Percentiles rank a stretch among this genome's conserved stretches.
phyloP scores from a whole-genome alignment of 2,113 vertebrate species.

The Tragulus kanchil region DNA sequence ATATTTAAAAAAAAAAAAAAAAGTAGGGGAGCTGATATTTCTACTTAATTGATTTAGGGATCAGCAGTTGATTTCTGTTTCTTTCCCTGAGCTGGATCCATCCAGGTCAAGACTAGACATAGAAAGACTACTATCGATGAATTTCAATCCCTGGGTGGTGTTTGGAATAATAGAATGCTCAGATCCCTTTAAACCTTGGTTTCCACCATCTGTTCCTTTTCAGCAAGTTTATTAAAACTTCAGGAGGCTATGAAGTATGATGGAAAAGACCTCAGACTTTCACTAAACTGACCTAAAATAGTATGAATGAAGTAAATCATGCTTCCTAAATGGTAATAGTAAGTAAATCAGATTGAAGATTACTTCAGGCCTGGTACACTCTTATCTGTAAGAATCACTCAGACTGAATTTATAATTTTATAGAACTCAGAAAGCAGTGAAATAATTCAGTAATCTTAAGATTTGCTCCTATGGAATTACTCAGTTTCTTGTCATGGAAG shows the following conservation, averaged over 20 bases:
- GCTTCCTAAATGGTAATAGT: slow-evolving; percentile 31
- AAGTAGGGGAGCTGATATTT: background rate
- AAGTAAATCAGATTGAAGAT: slow-evolving; percentile 31
- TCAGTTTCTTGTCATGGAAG: too few relatives aligned
- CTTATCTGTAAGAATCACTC: background rate
- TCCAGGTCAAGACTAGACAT: background rate
- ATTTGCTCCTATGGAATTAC: too few relatives aligned
- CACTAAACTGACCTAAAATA: slow-evolving; percentile 41
- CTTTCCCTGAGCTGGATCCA: background rate
- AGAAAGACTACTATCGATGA: background rate
- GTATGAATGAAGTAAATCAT: slow-evolving; percentile 26
- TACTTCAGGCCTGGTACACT: background rate
- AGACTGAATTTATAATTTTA: slow-evolving; percentile 34
- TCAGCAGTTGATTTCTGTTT: background rate
- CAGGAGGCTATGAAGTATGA: background rate
- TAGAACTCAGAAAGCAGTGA: background rate
- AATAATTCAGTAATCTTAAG: too few relatives aligned
- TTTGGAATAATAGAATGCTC: background rate
- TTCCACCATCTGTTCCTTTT: slow-evolving; percentile 14
- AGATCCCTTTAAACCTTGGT: background rate
- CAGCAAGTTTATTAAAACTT: slow-evolving; percentile 32
- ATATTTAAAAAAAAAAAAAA: too few relatives aligned
- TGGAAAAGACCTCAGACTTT: slow-evolving; percentile 28
- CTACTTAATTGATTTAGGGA: background rate
- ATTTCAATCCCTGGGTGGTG: background rate